These are phyloP conservation scores for Noturus placidus DNA, from an alignment of 2,113 vertebrate genomes.

Conservation along the genomic window DNA sequence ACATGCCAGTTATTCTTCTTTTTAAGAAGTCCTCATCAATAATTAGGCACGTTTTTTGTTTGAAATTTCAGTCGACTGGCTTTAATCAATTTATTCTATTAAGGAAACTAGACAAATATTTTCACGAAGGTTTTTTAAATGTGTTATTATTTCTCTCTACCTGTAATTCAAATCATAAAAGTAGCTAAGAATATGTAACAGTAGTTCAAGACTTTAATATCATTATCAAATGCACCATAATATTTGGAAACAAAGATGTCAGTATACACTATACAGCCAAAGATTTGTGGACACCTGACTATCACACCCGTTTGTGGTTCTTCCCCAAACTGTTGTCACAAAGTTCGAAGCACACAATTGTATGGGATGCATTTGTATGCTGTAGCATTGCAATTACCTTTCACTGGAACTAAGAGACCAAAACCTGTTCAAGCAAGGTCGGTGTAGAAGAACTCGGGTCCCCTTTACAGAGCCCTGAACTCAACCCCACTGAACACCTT, in stretches of 20 bases:
- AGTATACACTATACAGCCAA: neutral
- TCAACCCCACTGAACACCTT: neutral
- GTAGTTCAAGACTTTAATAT: neutral
- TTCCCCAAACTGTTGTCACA: neutral
- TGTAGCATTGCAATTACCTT: neutral
- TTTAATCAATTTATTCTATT: neutral
- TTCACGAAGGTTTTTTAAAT: neutral
- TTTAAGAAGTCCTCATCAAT: neutral
- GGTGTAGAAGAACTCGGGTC: neutral
- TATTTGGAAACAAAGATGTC: neutral
- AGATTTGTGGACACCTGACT: neutral
- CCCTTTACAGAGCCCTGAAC: neutral
- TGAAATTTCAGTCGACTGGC: neutral
- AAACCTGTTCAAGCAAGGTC: neutral
- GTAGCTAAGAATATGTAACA: neutral
- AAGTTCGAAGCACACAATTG: neutral
- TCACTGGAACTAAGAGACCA: neutral
- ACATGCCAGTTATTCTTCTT: neutral
- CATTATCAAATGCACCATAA: neutral
- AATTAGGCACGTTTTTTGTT: neutral
- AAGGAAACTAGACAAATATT: neutral
- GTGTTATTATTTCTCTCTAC: too few relatives aligned
- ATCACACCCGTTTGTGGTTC: neutral
- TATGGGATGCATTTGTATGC: neutral
- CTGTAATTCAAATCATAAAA: neutral